Evolutionary conservation across 2,888 invertebrate species (phyloP).

Genomic region (Tachina grossa): DNA sequence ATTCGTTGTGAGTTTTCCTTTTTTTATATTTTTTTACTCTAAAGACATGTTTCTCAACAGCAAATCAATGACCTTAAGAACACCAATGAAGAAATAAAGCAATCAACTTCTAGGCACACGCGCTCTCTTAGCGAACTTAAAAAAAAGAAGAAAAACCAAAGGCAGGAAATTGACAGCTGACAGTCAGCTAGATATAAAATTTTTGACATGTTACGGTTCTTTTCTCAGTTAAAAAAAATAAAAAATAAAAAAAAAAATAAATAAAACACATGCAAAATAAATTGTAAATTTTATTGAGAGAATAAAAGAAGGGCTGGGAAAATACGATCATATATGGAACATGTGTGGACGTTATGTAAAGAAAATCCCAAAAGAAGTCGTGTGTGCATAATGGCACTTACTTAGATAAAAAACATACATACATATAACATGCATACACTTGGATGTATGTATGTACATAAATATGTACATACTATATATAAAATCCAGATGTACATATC

Average conservation of each 20-base stretch:
- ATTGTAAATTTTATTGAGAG: not conserved
- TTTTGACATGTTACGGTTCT: conserved; percentile 41
- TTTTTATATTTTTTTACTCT: not conserved
- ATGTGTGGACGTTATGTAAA: not conserved
- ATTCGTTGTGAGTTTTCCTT: conserved; percentile 60
- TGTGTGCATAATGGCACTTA: not conserved
- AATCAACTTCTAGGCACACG: conserved; percentile 21
- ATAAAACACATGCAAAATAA: conserved; percentile 7
- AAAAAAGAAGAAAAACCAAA: conserved; percentile 23
- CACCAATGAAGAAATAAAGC: conserved; percentile 49
- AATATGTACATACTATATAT: no score
- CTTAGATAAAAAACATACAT: no score
- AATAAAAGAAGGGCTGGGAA: not conserved
- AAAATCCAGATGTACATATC: no score
- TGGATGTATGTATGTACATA: no score
- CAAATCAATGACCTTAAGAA: conserved; percentile 69
- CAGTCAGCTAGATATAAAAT: conserved; percentile 41
- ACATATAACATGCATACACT: no score
- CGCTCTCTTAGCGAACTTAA: not conserved
- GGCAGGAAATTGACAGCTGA: conserved; percentile 64
- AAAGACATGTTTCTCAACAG: not conserved
- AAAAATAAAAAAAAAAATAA: not conserved
- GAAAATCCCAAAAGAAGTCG: not conserved
- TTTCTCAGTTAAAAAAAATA: not conserved
- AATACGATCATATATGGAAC: not conserved